These are phyloP conservation scores for Incurvaria masculella DNA, from an alignment of 2,888 invertebrate genomes.

Conservation along the genomic window DNA sequence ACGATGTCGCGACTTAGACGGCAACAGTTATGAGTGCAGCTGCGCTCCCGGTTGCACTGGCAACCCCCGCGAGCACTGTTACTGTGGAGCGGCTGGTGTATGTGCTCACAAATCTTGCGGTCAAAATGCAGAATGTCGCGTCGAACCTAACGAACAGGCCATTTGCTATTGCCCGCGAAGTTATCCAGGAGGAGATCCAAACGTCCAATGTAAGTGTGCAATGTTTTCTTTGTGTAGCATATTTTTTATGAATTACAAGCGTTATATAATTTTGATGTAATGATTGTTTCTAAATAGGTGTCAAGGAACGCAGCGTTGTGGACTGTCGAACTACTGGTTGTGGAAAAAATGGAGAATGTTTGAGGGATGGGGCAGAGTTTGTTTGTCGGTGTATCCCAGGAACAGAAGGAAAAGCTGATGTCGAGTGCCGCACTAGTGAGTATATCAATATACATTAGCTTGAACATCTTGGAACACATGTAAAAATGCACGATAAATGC, in stretches of 20 bases:
- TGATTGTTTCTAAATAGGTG: constrained; percentile 38
- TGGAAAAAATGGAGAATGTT: constrained; percentile 81
- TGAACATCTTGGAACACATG: constrained; percentile 22
- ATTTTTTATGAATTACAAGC: constrained; percentile 3
- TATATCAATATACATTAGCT: constrained; percentile 19
- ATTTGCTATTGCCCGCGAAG: constrained; percentile 83
- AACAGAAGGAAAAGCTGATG: constrained; percentile 67
- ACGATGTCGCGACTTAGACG: constrained; percentile 71
- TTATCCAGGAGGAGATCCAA: constrained; percentile 81
- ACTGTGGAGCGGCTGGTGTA: constrained; percentile 72
- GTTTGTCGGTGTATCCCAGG: constrained; percentile 78
- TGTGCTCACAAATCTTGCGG: constrained; percentile 81
- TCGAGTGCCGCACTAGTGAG: constrained; percentile 64
- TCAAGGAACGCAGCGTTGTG: constrained; percentile 55
- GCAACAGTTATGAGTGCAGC: constrained; percentile 76
- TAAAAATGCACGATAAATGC: constrained; percentile 46
- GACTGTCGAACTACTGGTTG: constrained; percentile 86
- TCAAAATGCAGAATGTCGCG: constrained; percentile 75
- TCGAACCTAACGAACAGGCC: constrained; percentile 64
- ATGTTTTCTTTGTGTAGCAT: constrained; percentile 2
- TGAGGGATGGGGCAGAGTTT: constrained; percentile 79
- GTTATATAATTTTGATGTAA: constrained; percentile 5
- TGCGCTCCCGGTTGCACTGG: constrained; percentile 79
- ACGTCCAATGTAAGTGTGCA: constrained; percentile 74
- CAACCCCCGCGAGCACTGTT: constrained; percentile 76